A percentile compares a stretch with the other conserved stretches of the same genome.
phyloP scores from a whole-genome alignment of 1,140 invertebrate genomes.

The Argopecten irradians region DNA sequence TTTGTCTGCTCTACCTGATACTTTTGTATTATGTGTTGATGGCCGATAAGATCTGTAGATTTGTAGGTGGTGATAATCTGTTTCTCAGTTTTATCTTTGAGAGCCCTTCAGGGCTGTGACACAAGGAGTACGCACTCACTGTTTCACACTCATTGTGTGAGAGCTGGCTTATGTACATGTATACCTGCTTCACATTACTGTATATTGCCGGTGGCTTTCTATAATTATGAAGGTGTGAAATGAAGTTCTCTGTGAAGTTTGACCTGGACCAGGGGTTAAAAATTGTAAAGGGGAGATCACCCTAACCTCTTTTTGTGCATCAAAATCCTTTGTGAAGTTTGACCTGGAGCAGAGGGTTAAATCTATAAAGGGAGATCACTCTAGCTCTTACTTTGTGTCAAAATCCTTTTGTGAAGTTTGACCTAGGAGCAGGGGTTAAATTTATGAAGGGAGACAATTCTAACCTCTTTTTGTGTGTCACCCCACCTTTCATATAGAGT shows the following conservation, averaged over 20 bases:
- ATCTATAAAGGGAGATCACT: not conserved
- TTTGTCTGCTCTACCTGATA: too few relatives aligned
- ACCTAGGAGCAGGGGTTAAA: not conserved
- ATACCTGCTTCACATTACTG: not conserved
- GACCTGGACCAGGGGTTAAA: not conserved
- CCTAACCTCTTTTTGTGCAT: too few relatives aligned
- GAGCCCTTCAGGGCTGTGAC: too few relatives aligned
- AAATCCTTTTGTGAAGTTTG: conserved; percentile 9
- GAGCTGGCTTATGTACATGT: not conserved
- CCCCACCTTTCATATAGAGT: not conserved
- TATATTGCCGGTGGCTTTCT: not conserved
- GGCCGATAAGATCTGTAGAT: too few relatives aligned
- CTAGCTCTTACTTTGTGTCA: too few relatives aligned
- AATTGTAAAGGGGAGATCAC: not conserved
- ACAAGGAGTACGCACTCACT: too few relatives aligned
- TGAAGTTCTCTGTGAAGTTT: not conserved
- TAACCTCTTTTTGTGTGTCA: not conserved
- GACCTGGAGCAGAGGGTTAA: not conserved
- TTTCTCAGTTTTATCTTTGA: too few relatives aligned
- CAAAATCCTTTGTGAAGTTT: conserved; percentile 10
- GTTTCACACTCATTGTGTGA: too few relatives aligned
- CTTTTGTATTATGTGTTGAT: too few relatives aligned
- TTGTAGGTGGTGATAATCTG: too few relatives aligned
- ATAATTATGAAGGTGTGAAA: not conserved
- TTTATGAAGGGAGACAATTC: not conserved